Conservation (phyloP, 2,888 invertebrate genomes). For the Polymixis flavicincta region DNA sequence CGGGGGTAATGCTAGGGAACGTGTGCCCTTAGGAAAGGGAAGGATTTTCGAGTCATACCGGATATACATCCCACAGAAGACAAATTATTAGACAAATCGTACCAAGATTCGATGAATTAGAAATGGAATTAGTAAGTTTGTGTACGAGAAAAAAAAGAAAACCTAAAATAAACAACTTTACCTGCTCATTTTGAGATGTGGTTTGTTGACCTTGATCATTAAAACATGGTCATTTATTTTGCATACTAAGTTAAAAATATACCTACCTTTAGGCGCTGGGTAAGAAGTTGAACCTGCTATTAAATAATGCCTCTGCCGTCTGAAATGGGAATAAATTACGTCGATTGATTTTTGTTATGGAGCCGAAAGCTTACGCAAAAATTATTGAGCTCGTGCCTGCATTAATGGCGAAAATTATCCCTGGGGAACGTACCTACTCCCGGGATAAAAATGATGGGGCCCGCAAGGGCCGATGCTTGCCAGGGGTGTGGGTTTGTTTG, state of each 20-base stretch:
- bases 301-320: neutral
- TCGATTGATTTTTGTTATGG: neutral
- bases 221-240: conserved; percentile 3
- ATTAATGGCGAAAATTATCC: too few relatives aligned
- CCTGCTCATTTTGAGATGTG: neutral
- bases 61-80: too few relatives aligned
- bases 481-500: too few relatives aligned
- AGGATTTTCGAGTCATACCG: too few relatives aligned
- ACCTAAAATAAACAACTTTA: neutral
- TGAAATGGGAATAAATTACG: conserved; percentile 6
- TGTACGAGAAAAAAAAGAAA: neutral
- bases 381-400: too few relatives aligned
- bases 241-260: neutral
- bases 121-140: neutral
- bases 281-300: neutral
- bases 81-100: neutral
- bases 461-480: too few relatives aligned
- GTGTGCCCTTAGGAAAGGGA: too few relatives aligned
- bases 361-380: neutral
- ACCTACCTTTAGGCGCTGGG: neutral
- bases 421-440: neutral
- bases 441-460: too few relatives aligned
- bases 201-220: conserved; percentile 5
- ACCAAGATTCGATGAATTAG: neutral
- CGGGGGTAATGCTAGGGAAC: too few relatives aligned